A percentile compares a stretch with the other conserved stretches of the same genome.
phyloP scores from a whole-genome alignment of 2,888 invertebrate genomes.

The Orthonevra nobilis region DNA sequence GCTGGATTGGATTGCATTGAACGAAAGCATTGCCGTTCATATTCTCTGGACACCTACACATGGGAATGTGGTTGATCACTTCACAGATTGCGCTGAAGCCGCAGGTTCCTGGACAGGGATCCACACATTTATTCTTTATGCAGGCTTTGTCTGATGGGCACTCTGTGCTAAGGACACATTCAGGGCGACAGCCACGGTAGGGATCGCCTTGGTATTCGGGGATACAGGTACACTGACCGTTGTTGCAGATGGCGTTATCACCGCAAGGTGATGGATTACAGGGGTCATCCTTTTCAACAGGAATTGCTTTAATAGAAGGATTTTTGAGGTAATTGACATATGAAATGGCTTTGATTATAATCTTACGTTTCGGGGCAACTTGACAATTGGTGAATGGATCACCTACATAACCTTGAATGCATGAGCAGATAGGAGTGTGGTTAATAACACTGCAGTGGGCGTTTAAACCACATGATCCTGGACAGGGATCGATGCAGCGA shows the following conservation, averaged over 20 bases:
- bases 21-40: conserved; percentile 88
- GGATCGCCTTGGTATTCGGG: conserved; percentile 88
- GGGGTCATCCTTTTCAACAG: conserved; percentile 79
- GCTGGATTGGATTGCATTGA: conserved; percentile 78
- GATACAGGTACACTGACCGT: conserved; percentile 86
- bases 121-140: conserved; percentile 86
- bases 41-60: conserved; percentile 86
- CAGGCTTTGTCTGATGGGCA: conserved; percentile 87
- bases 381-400: conserved; percentile 85
- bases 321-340: too few species aligned
- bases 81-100: conserved; percentile 88
- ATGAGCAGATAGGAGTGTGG: conserved; percentile 88
- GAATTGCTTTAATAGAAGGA: conserved; percentile 60
- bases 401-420: conserved; percentile 86
- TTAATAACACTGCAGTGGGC: conserved; percentile 85
- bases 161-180: conserved; percentile 88
- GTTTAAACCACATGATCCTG: conserved; percentile 87
- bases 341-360: conserved; percentile 76
- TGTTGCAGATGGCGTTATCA: conserved; percentile 85
- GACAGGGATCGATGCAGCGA: conserved; percentile 89
- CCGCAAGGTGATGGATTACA: conserved; percentile 86
- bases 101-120: conserved; percentile 90
- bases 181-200: conserved; percentile 88
- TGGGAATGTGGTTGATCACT: conserved; percentile 88
- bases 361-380: conserved; percentile 81